Percentiles rank a stretch among this genome's conserved stretches.
Conservation (phyloP, 2,113 vertebrate species). For the Psammodynastes pulverulentus region DNA sequence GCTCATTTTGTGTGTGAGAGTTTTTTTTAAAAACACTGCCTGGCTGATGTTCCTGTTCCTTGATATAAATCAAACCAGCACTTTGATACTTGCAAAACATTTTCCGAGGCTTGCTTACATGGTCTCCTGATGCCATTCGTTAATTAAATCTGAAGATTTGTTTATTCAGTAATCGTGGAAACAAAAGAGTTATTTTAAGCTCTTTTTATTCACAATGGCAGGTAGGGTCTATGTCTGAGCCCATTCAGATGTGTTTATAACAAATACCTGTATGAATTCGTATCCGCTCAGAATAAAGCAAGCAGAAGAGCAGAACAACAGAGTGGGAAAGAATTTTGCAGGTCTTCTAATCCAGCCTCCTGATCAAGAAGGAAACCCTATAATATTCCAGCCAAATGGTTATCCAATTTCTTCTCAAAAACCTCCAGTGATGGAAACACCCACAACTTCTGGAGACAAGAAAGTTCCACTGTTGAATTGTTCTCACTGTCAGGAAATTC, state of each 20-base stretch:
- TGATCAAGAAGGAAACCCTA: neutral
- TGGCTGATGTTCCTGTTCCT: neutral
- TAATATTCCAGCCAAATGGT: neutral
- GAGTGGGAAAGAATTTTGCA: neutral
- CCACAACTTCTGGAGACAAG: neutral
- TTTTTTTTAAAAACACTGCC: neutral
- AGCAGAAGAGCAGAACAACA: neutral
- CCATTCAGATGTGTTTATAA: neutral
- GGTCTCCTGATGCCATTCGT: neutral
- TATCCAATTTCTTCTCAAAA: neutral
- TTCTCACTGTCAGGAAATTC: neutral
- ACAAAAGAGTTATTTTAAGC: conserved; percentile 24
- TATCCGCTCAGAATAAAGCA: conserved; percentile 26
- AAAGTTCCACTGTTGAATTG: fast-evolving
- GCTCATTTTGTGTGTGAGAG: neutral
- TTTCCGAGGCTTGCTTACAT: neutral
- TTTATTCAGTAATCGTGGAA: conserved; percentile 1
- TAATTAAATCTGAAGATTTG: conserved; percentile 25
- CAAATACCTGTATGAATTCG: neutral
- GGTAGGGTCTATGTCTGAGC: neutral
- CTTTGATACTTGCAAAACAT: neutral
- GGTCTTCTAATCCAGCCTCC: neutral
- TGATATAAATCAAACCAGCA: neutral
- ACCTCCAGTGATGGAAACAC: neutral
- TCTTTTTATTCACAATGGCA: neutral